phyloP scores from a whole-genome alignment of 2,113 vertebrate species.

The crab-eating macaque (Macaca fascicularis) region DNA sequence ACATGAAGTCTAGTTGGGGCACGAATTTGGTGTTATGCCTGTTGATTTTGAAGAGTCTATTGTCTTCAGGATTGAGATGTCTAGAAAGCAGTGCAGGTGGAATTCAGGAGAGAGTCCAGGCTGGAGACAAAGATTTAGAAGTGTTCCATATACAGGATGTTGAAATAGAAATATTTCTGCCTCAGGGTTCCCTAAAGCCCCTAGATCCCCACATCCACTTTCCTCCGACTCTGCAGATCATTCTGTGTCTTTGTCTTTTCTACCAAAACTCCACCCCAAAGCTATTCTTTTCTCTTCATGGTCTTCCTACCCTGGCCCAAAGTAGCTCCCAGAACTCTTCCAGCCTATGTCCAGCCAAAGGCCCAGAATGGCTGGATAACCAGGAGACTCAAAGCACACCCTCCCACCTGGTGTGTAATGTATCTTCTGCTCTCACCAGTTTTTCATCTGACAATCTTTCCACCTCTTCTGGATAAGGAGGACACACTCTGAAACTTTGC shows the following conservation, averaged over 20 bases:
- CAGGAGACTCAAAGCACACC: neutral
- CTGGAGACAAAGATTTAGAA: neutral
- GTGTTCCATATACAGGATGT: neutral
- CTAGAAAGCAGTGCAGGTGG: neutral
- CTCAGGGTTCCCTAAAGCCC: neutral
- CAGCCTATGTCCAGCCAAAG: neutral
- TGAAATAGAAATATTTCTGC: neutral
- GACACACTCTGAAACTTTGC: neutral
- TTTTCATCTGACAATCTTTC: neutral
- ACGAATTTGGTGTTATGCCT: neutral
- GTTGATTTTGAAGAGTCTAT: neutral
- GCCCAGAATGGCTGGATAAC: neutral
- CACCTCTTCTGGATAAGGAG: neutral
- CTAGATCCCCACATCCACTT: neutral
- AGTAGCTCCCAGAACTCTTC: neutral
- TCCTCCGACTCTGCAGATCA: neutral
- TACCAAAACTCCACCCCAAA: neutral
- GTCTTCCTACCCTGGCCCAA: neutral
- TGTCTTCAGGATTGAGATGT: neutral
- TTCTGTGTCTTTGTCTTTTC: neutral
- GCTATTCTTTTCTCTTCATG: neutral
- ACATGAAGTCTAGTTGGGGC: neutral
- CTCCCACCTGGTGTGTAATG: accelerated
- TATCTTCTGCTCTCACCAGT: neutral
- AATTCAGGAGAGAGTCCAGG: neutral